phyloP scores from a whole-genome alignment of 2,113 vertebrate genomes.

The Salvator merianae region DNA sequence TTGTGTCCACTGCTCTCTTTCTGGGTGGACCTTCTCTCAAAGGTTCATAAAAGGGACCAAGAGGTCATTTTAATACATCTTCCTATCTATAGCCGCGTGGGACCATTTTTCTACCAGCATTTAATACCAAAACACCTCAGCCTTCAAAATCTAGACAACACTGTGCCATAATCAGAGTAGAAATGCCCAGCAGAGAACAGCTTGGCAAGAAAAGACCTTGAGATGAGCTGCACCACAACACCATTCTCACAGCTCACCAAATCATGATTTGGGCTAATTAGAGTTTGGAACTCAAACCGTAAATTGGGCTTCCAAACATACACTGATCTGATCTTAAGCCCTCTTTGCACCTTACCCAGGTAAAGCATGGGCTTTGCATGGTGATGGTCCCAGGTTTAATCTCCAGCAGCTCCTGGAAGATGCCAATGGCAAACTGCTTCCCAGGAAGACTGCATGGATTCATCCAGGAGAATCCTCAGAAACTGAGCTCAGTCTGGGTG shows the following conservation, averaged over 20 bases:
- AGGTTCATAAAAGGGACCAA: conserved; percentile 1
- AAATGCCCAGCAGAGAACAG: too few relatives aligned
- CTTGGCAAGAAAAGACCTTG: neutral
- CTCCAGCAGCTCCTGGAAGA: too few relatives aligned
- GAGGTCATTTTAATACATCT: neutral
- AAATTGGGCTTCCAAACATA: neutral
- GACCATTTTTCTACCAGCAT: neutral
- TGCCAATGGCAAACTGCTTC: too few relatives aligned
- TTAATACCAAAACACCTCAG: neutral
- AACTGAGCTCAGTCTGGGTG: too few relatives aligned
- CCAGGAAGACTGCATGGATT: too few relatives aligned
- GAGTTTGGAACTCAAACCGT: neutral
- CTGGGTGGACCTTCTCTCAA: neutral
- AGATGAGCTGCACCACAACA: neutral
- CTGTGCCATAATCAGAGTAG: neutral
- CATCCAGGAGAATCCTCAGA: too few relatives aligned
- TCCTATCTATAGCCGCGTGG: neutral
- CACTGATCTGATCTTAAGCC: too few relatives aligned
- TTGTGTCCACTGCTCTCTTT: neutral
- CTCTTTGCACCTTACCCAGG: too few relatives aligned
- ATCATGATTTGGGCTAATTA: neutral
- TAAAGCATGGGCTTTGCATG: too few relatives aligned
- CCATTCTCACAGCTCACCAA: neutral
- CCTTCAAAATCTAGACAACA: conserved; percentile 3
- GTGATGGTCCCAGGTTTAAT: too few relatives aligned